phyloP scores from a whole-genome alignment of 2,797 vertebrate species.

The Syndactyla subalaris region DNA sequence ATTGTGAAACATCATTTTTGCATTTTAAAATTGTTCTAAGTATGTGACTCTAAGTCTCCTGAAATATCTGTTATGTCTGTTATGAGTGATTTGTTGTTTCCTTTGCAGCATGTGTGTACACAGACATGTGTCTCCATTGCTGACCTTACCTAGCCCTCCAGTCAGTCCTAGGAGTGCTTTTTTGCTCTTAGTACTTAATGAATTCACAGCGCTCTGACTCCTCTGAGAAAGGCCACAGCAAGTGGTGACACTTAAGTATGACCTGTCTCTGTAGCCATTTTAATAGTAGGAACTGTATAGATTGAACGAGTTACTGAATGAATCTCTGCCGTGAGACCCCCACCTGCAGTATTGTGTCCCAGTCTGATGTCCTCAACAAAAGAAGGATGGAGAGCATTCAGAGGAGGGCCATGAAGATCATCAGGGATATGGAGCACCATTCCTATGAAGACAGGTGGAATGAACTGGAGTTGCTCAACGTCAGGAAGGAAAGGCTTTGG shows the following conservation, averaged over 20 bases:
- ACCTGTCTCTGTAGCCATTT: background rate
- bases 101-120: background rate
- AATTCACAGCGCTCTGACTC: background rate
- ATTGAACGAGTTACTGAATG: background rate
- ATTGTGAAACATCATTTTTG: background rate
- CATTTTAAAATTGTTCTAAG: background rate
- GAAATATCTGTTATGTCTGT: background rate
- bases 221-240: background rate
- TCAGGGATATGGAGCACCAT: background rate
- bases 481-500: background rate
- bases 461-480: background rate
- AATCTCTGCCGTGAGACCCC: rapidly evolving
- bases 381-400: background rate
- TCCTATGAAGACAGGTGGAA: background rate
- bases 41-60: background rate
- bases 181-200: background rate
- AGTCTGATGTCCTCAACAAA: background rate
- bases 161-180: background rate
- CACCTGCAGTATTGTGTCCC: background rate
- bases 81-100: background rate
- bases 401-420: rapidly evolving
- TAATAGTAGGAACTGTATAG: background rate
- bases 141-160: rapidly evolving
- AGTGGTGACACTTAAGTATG: background rate
- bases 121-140: rapidly evolving